Conservation (phyloP, 1,140 invertebrate genomes). For the Aphelenchoides fujianensis region DNA sequence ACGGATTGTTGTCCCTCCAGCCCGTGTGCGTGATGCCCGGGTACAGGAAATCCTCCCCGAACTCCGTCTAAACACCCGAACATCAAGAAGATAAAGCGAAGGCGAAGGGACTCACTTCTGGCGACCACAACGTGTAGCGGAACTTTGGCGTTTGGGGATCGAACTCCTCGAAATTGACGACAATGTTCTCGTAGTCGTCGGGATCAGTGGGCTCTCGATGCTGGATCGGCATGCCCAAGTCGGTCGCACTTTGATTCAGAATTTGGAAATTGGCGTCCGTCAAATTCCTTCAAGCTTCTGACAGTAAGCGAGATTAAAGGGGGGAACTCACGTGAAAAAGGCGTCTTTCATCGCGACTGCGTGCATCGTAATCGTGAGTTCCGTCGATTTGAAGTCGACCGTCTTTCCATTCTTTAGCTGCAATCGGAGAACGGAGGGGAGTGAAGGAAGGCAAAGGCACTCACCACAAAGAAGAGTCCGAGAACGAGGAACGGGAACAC, state of each 20-base stretch:
- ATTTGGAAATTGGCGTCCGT: neutral
- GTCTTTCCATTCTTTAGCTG: too few species aligned
- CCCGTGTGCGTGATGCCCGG: neutral
- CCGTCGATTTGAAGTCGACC: too few species aligned
- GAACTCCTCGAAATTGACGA: neutral
- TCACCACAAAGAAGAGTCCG: too few species aligned
- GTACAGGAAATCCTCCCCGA: neutral
- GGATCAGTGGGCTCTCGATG: neutral
- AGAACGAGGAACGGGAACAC: too few species aligned
- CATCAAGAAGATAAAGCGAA: neutral
- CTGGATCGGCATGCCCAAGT: neutral
- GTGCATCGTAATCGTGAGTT: too few species aligned
- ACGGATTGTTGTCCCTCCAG: constrained; percentile 7
- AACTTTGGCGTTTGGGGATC: neutral
- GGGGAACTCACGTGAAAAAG: too few species aligned
- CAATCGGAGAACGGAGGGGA: too few species aligned
- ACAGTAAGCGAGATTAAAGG: too few species aligned
- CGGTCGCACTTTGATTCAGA: neutral
- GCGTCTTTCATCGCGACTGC: too few species aligned
- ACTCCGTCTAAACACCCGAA: neutral
- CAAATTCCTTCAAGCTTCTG: neutral
- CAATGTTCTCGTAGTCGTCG: neutral
- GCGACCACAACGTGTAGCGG: neutral
- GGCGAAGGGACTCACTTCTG: neutral
- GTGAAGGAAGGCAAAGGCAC: too few species aligned